Evolutionary conservation across 2,113 vertebrate species (phyloP).

Genomic region (Hippocampus comes): DNA sequence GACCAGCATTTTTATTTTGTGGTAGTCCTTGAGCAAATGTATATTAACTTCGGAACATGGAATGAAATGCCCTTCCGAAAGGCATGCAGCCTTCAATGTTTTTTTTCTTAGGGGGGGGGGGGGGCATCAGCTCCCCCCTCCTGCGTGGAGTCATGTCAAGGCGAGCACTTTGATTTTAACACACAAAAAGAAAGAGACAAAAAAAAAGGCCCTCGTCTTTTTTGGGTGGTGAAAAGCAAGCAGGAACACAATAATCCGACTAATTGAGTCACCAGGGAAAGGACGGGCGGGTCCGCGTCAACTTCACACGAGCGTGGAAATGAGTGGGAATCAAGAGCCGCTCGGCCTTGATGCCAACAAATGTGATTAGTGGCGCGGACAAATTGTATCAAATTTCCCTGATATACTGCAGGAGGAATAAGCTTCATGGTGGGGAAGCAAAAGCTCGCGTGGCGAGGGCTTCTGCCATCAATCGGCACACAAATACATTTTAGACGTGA

Average conservation of each 20-base stretch:
- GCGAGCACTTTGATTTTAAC: slow-evolving; percentile 38
- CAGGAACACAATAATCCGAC: slow-evolving; percentile 92
- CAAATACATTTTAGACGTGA: neutral
- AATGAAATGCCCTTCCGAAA: neutral
- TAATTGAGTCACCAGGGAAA: slow-evolving; percentile 95
- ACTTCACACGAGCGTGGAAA: slow-evolving; percentile 68
- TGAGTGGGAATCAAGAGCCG: slow-evolving; percentile 64
- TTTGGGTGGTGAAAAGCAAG: slow-evolving; percentile 23
- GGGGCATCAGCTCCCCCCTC: neutral
- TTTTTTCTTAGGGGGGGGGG: neutral
- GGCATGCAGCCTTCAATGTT: neutral
- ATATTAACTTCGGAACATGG: neutral
- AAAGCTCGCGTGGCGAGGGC: slow-evolving; percentile 50
- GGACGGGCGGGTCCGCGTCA: slow-evolving; percentile 46
- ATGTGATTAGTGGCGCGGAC: slow-evolving; percentile 74
- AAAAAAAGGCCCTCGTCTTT: neutral
- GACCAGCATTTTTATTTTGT: neutral
- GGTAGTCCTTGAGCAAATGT: neutral
- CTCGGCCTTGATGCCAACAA: slow-evolving; percentile 60
- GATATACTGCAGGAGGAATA: slow-evolving; percentile 54
- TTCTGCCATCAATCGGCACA: slow-evolving; percentile 19
- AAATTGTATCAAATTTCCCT: slow-evolving; percentile 73
- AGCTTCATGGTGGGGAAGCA: slow-evolving; percentile 48
- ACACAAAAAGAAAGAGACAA: neutral
- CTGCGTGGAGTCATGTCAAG: slow-evolving; percentile 50